Evolutionary conservation across 2,888 invertebrate species (phyloP), one percentile per base, ranked within the genome.

Genomic region (Drosophila peninsularis): DNA sequence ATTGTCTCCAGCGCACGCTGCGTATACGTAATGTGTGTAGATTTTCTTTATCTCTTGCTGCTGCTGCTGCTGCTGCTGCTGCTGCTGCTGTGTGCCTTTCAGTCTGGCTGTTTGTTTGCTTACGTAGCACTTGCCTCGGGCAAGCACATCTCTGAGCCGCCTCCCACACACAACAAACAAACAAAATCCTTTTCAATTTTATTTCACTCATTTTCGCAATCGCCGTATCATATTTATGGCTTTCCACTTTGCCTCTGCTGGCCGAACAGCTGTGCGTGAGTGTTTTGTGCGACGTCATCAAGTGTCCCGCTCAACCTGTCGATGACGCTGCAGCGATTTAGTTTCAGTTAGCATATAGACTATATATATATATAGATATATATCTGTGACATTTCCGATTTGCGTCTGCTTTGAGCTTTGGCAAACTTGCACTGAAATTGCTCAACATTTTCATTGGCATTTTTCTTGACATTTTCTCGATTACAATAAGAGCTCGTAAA

Each of bases 401-500:
- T 39, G 21, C 9, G 11, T 45, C 21, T n/a, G 19, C 30, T 52
- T 61, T 79, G 54, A 80, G 67, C 69, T 80, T 66, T 67, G 61
- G 53, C 58, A 57, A 60, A 71, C 56, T 53, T 56, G 62, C 57
- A 64, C 42, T 66, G 61, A 61, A 67, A 67, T 63, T 50, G 66
- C 58, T 70, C 30, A 62, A 58, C 71, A 65, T 71, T 87, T 78
- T 72, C 75, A 72, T 73, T 78, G 70, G 62, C 44, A 81, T 84
- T 84, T 84, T 84, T 64, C 75, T 72, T 75, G 73, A 82, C 79
- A 84, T 68, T 87, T 87, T 71, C 56, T 70, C 71, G 63, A 68
- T 71, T 73, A 83, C 83, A 85, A 86, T 75, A 68, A 78, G 74
- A 54, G 71, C 71, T 89, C 85, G 80, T 86, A 78, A 86, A 86